These are phyloP conservation scores for Polydrusus tereticollis DNA, from an alignment of 2,888 invertebrate species.

Conservation along the genomic window DNA sequence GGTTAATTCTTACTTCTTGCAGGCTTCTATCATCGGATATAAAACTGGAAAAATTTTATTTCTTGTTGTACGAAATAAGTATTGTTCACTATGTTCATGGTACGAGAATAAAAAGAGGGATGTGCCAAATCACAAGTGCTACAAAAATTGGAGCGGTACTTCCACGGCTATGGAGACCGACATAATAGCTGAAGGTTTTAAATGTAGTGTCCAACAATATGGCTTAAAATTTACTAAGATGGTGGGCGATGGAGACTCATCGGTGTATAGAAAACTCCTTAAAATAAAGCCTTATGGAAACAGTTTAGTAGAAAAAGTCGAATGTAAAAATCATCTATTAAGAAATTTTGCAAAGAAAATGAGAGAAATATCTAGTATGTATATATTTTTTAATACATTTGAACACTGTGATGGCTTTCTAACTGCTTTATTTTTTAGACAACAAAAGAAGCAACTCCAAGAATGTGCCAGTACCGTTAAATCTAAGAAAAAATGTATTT, in stretches of 20 bases:
- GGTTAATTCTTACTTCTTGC: not conserved
- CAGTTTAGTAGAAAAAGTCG: constrained; percentile 50
- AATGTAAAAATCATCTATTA: constrained; percentile 54
- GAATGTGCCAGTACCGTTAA: constrained; percentile 15
- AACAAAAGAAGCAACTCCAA: constrained; percentile 15
- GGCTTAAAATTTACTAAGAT: constrained; percentile 56
- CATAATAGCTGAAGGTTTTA: constrained; percentile 59
- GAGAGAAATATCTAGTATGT: constrained; percentile 25
- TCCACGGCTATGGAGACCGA: constrained; percentile 61
- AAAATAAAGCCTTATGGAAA: constrained; percentile 53
- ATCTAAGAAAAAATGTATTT: not conserved
- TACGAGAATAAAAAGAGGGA: constrained; percentile 47
- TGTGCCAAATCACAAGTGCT: constrained; percentile 56
- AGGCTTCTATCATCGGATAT: constrained; percentile 48
- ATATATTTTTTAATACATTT: not conserved
- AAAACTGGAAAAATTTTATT: constrained; percentile 54
- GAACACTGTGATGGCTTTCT: not conserved
- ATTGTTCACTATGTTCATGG: constrained; percentile 56
- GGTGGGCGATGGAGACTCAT: constrained; percentile 62
- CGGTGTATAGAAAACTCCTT: constrained; percentile 55
- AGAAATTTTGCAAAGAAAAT: constrained; percentile 42
- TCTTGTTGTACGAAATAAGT: constrained; percentile 59
- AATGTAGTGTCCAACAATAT: constrained; percentile 55
- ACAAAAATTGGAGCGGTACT: constrained; percentile 58
- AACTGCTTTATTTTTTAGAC: constrained; percentile 11